phyloP scores from a whole-genome alignment of 2,888 invertebrate genomes.

The Tachystola acroxantha region DNA sequence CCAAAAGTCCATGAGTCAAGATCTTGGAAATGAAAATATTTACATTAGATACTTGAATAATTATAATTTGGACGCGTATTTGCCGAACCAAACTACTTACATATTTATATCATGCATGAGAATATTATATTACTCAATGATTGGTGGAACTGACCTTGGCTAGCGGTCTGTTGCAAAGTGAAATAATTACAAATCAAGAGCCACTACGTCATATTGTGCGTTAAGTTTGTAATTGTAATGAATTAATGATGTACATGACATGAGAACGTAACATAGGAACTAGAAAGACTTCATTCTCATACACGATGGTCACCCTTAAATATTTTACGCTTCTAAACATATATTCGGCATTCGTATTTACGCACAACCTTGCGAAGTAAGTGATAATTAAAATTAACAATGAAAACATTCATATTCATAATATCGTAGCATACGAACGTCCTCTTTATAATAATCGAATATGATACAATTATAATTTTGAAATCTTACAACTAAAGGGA shows the following conservation, averaged over 20 bases:
- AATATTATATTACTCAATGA: too few relatives aligned
- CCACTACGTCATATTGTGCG: constrained; percentile 39
- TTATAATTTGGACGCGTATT: too few relatives aligned
- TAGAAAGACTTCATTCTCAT: constrained; percentile 32
- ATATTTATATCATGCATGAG: too few relatives aligned
- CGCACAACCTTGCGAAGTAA: constrained; percentile 63
- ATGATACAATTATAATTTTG: constrained; percentile 70
- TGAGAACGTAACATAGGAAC: constrained; percentile 41
- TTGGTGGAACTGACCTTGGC: too few relatives aligned
- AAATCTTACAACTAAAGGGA: constrained; percentile 67
- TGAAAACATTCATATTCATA: constrained; percentile 23
- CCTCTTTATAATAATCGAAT: constrained; percentile 38
- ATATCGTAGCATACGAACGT: constrained; percentile 22
- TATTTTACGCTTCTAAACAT: constrained; percentile 25
- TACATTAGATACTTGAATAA: too few relatives aligned
- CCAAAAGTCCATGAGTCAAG: too few relatives aligned
- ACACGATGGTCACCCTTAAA: constrained; percentile 27
- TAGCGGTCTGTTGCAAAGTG: constrained; percentile 17
- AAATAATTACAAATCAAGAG: constrained; percentile 16
- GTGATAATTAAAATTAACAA: constrained; percentile 48
- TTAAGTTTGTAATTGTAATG: constrained; percentile 17
- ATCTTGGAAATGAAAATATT: too few relatives aligned
- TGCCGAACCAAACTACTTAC: too few relatives aligned
- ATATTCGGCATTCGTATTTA: constrained; percentile 36
- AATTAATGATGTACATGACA: constrained; percentile 25